phyloP scores from a whole-genome alignment of 2,113 vertebrate genomes.

The Maccullochella peelii region DNA sequence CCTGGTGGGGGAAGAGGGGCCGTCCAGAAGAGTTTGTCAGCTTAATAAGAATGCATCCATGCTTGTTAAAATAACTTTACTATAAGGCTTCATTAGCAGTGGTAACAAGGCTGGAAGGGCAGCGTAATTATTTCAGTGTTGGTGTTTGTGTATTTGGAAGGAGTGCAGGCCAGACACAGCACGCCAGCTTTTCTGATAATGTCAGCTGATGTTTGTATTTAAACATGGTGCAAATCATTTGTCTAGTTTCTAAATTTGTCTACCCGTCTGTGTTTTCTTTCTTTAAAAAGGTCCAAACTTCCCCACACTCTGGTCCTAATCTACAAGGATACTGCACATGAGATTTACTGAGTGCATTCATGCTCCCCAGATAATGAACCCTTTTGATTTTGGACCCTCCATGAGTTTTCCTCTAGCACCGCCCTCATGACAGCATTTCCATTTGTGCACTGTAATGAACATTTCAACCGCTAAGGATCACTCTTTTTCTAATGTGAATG shows the following conservation, averaged over 20 bases:
- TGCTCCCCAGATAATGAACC: neutral
- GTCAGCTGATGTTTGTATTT: constrained; percentile 23
- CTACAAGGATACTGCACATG: no score
- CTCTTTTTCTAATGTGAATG: neutral
- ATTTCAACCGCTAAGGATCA: neutral
- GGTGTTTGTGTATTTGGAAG: constrained; percentile 31
- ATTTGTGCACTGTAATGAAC: neutral
- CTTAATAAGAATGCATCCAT: constrained; percentile 35
- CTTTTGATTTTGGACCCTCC: neutral
- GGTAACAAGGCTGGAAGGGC: constrained; percentile 37
- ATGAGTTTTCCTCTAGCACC: no score
- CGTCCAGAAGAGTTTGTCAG: constrained; percentile 25
- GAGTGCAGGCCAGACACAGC: neutral
- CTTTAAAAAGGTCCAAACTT: neutral
- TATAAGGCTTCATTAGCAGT: constrained; percentile 43
- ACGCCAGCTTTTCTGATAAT: constrained; percentile 15
- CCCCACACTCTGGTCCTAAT: no score
- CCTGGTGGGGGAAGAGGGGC: constrained; percentile 70
- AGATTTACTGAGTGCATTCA: neutral
- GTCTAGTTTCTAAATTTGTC: constrained; percentile 1
- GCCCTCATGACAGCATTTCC: neutral
- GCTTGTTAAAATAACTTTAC: constrained; percentile 49
- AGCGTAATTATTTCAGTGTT: constrained; percentile 34
- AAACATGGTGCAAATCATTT: neutral
- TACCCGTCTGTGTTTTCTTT: neutral